A percentile compares a stretch with the other conserved stretches of the same genome.
phyloP scores from a whole-genome alignment of 2,797 vertebrate species.

The Enteromius trimaculatus region DNA sequence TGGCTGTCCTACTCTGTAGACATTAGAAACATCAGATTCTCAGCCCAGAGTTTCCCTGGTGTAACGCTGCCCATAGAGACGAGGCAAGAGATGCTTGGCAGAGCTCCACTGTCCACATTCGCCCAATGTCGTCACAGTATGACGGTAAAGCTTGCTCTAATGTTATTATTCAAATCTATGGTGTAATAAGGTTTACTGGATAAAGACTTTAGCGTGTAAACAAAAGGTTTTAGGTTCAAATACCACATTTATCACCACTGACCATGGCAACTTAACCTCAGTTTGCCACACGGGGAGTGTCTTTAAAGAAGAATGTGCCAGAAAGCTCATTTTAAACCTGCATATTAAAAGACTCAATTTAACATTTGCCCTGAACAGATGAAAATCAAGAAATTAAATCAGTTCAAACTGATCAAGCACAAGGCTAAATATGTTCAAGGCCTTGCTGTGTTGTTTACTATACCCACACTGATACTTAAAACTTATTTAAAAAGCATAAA shows the following conservation, averaged over 20 bases:
- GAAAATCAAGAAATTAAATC: background rate
- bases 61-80: background rate
- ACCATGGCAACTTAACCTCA: background rate
- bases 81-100: background rate
- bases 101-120: conserved; percentile 2
- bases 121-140: background rate
- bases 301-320: background rate
- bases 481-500: conserved; percentile 1
- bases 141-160: background rate
- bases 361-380: background rate
- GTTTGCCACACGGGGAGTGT: background rate
- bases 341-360: background rate
- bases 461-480: conserved; percentile 3
- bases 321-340: background rate
- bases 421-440: conserved; percentile 5
- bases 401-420: background rate
- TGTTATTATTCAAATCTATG: background rate
- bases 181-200: background rate
- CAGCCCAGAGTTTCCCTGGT: conserved; percentile 15
- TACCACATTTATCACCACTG: background rate
- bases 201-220: background rate
- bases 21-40: conserved; percentile 19
- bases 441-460: background rate
- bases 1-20: background rate
- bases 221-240: background rate